A percentile compares a stretch with the other conserved stretches of the same genome.
Conservation (phyloP, 1,140 invertebrate species). For the Ruditapes philippinarum region DNA sequence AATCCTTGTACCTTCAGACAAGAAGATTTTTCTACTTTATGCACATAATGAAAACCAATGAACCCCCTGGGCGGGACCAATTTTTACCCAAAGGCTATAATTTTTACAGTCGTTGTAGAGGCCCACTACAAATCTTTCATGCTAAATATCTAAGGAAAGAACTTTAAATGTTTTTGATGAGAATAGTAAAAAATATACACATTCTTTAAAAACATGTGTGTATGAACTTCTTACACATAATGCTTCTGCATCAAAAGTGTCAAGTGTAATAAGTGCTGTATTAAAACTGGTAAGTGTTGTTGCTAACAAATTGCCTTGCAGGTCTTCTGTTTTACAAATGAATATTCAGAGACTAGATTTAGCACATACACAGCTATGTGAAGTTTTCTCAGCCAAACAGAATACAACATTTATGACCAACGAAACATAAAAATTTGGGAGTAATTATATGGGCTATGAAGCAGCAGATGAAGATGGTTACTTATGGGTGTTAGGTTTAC, state of each 20-base stretch:
- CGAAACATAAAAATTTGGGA: slow-evolving; percentile 39
- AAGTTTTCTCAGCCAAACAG: slow-evolving; percentile 35
- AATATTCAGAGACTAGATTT: slow-evolving; percentile 35
- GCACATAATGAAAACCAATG: too few species aligned
- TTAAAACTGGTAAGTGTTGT: neutral
- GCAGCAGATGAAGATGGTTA: slow-evolving; percentile 24
- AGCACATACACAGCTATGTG: slow-evolving; percentile 32
- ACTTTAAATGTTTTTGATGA: slow-evolving; percentile 47
- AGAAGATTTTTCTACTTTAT: too few species aligned
- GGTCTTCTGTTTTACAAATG: slow-evolving; percentile 32
- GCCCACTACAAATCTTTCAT: too few species aligned
- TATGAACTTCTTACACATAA: slow-evolving; percentile 42
- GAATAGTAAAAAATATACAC: slow-evolving; percentile 24
- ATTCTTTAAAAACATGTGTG: slow-evolving; percentile 45
- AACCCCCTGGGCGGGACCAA: too few species aligned
- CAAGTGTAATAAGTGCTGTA: neutral
- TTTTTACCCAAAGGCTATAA: too few species aligned
- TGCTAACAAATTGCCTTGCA: slow-evolving; percentile 35
- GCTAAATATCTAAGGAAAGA: too few species aligned
- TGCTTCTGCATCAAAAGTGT: slow-evolving; percentile 40
- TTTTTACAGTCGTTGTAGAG: too few species aligned
- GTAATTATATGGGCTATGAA: slow-evolving; percentile 52
- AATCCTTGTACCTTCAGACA: too few species aligned
- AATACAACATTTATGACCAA: slow-evolving; percentile 16
- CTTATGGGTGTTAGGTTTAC: slow-evolving; percentile 34